Evolutionary conservation across 2,888 invertebrate species (phyloP).

Genomic region (Venustoraphidia nigricollis): DNA sequence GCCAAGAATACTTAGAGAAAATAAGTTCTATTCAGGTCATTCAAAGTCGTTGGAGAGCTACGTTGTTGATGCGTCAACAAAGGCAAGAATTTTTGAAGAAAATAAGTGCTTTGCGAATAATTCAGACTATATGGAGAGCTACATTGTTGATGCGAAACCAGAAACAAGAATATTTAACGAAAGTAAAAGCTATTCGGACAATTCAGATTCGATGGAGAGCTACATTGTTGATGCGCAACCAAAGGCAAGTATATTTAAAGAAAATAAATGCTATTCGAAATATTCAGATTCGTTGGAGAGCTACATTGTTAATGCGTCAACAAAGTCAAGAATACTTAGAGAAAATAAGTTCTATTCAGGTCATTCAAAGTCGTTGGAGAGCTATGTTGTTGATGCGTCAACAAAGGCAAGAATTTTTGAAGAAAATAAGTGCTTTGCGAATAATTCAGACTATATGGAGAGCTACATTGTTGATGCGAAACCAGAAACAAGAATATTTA

Average conservation of each 20-base stretch:
- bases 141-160: constrained; percentile 26
- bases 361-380: constrained; percentile 10
- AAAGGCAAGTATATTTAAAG: constrained; percentile 12
- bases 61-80: constrained; percentile 6
- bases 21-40: constrained; percentile 13
- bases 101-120: constrained; percentile 21
- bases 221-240: constrained; percentile 13
- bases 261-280: constrained; percentile 20
- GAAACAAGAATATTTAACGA: constrained; percentile 17
- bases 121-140: constrained; percentile 25
- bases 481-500: constrained; percentile 24
- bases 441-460: constrained; percentile 17
- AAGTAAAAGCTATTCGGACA: constrained; percentile 16
- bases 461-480: constrained; percentile 18
- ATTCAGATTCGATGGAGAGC: constrained; percentile 21
- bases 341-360: constrained; percentile 14
- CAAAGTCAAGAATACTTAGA: constrained; percentile 14
- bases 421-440: constrained; percentile 20
- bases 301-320: constrained; percentile 14
- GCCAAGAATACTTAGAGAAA: constrained; percentile 17
- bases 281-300: constrained; percentile 32
- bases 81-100: constrained; percentile 20
- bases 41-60: constrained; percentile 14
- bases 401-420: constrained; percentile 15
- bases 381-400: neutral